Evolutionary conservation across 2,113 vertebrate species (phyloP).

Genomic region (Strix uralensis): DNA sequence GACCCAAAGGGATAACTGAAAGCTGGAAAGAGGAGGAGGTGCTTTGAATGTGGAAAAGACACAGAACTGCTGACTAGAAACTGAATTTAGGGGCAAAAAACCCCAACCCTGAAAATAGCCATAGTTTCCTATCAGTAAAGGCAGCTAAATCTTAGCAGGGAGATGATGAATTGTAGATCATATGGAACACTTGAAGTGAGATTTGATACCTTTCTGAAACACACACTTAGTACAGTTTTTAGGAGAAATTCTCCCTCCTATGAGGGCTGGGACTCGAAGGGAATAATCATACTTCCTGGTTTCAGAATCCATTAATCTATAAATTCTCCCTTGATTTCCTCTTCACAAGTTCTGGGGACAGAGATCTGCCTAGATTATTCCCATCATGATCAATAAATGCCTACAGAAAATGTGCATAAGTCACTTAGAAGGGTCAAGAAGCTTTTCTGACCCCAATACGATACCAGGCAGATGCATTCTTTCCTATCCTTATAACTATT

Average conservation of each 20-base stretch:
- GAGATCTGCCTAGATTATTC: neutral
- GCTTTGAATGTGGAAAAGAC: neutral
- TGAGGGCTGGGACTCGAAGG: neutral
- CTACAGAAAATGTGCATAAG: neutral
- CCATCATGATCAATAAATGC: neutral
- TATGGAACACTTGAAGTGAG: neutral
- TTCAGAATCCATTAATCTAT: neutral
- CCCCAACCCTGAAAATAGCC: neutral
- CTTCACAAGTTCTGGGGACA: neutral
- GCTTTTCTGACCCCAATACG: neutral
- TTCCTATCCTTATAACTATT: neutral
- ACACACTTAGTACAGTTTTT: neutral
- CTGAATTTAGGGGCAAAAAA: neutral
- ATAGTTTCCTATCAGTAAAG: neutral
- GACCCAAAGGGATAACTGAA: neutral
- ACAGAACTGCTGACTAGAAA: neutral
- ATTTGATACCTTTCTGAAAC: neutral
- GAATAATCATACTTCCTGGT: neutral
- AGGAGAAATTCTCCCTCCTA: neutral
- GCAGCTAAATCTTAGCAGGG: neutral
- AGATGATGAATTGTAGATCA: neutral
- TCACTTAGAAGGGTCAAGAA: neutral
- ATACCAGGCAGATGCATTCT: neutral
- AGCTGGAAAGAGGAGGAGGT: neutral
- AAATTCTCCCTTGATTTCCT: neutral